Evolutionary conservation across 2,113 vertebrate species (phyloP).

Genomic region (Antidorcas marsupialis): DNA sequence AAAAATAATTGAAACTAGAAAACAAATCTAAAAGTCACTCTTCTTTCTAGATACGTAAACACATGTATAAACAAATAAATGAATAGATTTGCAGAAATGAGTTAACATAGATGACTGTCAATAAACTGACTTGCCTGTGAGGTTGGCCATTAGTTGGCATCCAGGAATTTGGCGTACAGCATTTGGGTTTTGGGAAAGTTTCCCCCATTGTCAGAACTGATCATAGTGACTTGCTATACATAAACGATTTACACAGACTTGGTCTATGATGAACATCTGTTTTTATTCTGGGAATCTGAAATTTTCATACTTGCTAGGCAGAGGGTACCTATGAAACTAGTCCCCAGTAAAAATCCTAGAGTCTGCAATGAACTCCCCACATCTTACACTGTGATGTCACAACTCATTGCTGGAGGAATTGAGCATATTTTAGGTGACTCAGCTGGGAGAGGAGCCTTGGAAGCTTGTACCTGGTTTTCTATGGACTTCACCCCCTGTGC

Average conservation of each 20-base stretch:
- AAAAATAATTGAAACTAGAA: background rate
- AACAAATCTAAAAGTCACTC: background rate
- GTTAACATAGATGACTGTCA: background rate
- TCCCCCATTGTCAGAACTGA: background rate
- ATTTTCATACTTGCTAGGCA: background rate
- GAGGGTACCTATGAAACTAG: background rate
- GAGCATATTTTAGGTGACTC: background rate
- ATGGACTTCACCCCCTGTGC: background rate
- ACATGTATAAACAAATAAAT: background rate
- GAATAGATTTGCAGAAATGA: background rate
- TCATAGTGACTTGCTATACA: background rate
- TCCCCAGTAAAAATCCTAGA: background rate
- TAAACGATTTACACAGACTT: background rate
- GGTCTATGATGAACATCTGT: background rate
- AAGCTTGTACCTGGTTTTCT: background rate
- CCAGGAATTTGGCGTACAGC: background rate
- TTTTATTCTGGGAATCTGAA: background rate
- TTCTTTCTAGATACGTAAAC: background rate
- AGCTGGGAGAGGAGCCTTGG: background rate
- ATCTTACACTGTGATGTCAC: background rate
- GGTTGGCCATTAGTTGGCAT: background rate
- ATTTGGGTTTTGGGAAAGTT: background rate
- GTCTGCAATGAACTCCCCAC: background rate
- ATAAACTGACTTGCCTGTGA: background rate
- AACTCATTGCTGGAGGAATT: background rate